Evolutionary conservation across 2,888 invertebrate genomes (phyloP).

Genomic region (Pristionchus mayeri): DNA sequence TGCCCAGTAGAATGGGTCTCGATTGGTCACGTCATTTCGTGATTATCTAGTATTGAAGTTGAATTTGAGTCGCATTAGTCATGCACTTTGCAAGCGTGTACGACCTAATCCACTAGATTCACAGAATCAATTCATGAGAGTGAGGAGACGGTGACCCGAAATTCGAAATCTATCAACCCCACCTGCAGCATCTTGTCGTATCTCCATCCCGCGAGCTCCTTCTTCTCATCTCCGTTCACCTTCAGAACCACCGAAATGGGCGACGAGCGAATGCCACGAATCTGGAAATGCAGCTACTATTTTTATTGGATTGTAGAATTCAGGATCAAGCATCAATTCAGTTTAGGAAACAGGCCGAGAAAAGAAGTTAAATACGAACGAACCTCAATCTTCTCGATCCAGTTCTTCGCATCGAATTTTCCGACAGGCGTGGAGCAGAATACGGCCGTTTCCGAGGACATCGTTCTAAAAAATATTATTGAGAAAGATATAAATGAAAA

Average conservation of each 20-base stretch:
- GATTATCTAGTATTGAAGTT: too few species aligned
- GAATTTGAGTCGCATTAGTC: too few species aligned
- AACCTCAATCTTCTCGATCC: constrained; percentile 64
- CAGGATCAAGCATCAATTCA: background rate
- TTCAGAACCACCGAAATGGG: constrained; percentile 2
- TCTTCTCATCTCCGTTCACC: background rate
- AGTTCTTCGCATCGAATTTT: constrained; percentile 61
- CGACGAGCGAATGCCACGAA: constrained; percentile 40
- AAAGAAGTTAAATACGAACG: background rate
- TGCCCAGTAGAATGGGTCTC: too few species aligned
- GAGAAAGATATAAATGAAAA: background rate
- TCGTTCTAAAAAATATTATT: constrained; percentile 46
- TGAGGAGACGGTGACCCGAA: background rate
- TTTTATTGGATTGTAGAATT: background rate
- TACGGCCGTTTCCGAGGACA: constrained; percentile 49
- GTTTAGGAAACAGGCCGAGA: background rate
- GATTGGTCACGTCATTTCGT: too few species aligned
- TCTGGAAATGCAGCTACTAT: background rate
- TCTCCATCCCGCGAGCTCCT: background rate
- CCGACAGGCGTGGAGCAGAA: constrained; percentile 54
- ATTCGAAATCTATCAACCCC: background rate
- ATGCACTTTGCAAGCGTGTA: background rate
- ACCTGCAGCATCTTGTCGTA: constrained; percentile 40
- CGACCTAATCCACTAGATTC: background rate
- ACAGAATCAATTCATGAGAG: background rate